These are phyloP conservation scores for Phymorhynchus buccinoides DNA, from an alignment of 1,140 invertebrate genomes.

Conservation along the genomic window DNA sequence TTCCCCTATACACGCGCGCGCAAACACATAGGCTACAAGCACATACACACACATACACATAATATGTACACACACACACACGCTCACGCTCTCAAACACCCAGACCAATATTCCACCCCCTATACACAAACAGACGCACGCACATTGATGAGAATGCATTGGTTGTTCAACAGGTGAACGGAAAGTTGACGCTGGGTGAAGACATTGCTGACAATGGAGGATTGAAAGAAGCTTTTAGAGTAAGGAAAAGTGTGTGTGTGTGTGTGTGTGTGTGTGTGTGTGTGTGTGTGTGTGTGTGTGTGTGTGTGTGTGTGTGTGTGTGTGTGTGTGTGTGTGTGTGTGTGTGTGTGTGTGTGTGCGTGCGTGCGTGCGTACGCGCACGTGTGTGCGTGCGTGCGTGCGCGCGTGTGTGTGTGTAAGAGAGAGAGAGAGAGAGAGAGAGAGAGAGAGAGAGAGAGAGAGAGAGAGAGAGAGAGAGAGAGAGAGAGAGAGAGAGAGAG, in stretches of 20 bases:
- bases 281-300: slow-evolving; percentile 23
- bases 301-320: slow-evolving; percentile 6
- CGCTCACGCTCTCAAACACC: no score
- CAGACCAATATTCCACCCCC: no score
- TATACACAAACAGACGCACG: no score
- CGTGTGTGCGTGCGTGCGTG: not conserved
- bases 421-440: not conserved
- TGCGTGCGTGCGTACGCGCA: not conserved
- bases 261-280: slow-evolving; percentile 21
- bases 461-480: not conserved
- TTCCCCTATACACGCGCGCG: no score
- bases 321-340: not conserved
- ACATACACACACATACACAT: no score
- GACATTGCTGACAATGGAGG: slow-evolving; percentile 77
- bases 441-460: slow-evolving; percentile 4
- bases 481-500: no score
- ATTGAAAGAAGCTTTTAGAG: slow-evolving; percentile 66
- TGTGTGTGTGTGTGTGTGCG: not conserved
- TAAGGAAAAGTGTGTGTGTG: not conserved
- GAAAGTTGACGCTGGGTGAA: slow-evolving; percentile 74
- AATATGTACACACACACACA: no score
- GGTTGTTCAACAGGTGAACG: slow-evolving; percentile 55
- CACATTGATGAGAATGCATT: no score
- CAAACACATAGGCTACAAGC: no score
- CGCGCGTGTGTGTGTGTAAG: not conserved